These are phyloP conservation scores for Calameuta idolon DNA, from an alignment of 2,888 invertebrate genomes.

Conservation along the genomic window DNA sequence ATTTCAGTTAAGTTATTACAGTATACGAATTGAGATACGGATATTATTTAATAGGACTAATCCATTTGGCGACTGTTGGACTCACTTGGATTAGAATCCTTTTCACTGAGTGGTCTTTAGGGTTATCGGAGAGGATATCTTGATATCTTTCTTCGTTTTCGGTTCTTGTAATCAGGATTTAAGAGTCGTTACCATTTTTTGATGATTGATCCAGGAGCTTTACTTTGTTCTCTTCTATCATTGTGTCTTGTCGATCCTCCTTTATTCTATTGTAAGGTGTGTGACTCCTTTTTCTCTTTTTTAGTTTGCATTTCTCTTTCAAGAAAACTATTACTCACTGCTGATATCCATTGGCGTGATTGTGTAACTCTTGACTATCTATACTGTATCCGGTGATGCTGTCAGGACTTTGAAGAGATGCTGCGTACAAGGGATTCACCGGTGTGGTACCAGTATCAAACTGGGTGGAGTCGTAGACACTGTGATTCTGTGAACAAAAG, in stretches of 20 bases:
- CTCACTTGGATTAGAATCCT: background rate
- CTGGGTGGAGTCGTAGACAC: constrained; percentile 79
- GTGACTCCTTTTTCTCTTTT: background rate
- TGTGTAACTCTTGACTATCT: constrained; percentile 61
- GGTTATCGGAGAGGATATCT: background rate
- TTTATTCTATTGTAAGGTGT: background rate
- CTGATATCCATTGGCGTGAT: constrained; percentile 61
- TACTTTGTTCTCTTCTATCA: background rate
- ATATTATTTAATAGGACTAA: background rate
- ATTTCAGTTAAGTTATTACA: background rate
- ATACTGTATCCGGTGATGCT: constrained; percentile 75
- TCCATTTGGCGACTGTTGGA: background rate
- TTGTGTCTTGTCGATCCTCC: background rate
- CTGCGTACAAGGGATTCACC: constrained; percentile 76
- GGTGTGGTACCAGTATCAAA: constrained; percentile 76
- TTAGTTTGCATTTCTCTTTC: constrained; percentile 10
- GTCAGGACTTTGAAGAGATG: constrained; percentile 79
- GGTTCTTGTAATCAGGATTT: background rate
- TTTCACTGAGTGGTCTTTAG: background rate
- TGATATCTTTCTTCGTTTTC: background rate
- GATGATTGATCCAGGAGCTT: background rate
- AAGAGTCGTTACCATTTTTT: background rate
- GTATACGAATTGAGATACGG: background rate
- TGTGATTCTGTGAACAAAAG: constrained; percentile 73
- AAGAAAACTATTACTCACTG: constrained; percentile 48